Evolutionary conservation across 2,113 vertebrate species (phyloP).

Genomic region (Aix galericulata): DNA sequence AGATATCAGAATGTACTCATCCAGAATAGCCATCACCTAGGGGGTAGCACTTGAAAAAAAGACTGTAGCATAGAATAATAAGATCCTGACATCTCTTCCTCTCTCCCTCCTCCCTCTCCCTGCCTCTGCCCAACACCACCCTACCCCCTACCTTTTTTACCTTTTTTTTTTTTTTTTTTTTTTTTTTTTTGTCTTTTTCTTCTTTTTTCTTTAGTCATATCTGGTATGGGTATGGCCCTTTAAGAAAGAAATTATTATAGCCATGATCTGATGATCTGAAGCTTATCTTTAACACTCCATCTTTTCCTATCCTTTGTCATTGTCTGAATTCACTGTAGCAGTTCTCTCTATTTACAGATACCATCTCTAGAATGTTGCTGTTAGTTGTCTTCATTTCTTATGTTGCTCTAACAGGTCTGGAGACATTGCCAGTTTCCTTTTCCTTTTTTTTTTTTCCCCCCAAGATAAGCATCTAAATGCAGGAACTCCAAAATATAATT

Average conservation of each 20-base stretch:
- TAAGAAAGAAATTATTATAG: not conserved
- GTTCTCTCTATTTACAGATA: not conserved
- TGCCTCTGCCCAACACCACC: too few species aligned
- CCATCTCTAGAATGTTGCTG: not conserved
- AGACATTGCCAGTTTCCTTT: not conserved
- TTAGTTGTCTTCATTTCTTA: not conserved
- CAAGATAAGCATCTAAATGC: not conserved
- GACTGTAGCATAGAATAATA: not conserved
- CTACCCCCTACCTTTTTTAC: rapidly evolving
- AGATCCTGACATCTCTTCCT: not conserved
- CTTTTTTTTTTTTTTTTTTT: rapidly evolving
- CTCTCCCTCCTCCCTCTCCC: too few species aligned
- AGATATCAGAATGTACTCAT: not conserved
- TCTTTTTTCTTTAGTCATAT: not conserved
- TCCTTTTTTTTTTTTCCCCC: not conserved
- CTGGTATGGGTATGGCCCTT: not conserved
- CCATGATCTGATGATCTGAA: not conserved
- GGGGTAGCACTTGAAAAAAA: not conserved
- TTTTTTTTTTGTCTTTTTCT: rapidly evolving
- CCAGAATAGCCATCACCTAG: not conserved
- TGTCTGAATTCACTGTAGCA: not conserved
- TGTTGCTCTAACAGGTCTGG: not conserved
- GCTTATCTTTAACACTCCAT: not conserved
- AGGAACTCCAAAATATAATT: not conserved
- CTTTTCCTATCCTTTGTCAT: not conserved